These are phyloP conservation scores for Epirrhoe tristata DNA, from an alignment of 2,888 invertebrate species.

Conservation along the genomic window DNA sequence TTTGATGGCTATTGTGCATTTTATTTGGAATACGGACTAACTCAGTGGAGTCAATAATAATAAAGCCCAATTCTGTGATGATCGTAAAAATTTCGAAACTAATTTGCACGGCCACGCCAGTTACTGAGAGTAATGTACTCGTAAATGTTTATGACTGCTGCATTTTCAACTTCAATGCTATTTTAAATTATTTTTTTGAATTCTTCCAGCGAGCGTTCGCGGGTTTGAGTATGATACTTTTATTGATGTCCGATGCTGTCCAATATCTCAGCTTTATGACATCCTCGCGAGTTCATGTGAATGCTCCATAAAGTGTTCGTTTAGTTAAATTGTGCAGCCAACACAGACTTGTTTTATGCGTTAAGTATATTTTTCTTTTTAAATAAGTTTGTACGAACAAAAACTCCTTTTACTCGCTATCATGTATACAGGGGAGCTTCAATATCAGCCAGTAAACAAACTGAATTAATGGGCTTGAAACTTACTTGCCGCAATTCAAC, in stretches of 20 bases:
- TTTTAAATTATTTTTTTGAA: slow-evolving; percentile 74
- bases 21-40: slow-evolving; percentile 17
- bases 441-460: slow-evolving; percentile 53
- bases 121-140: slow-evolving; percentile 81
- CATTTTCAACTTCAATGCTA: slow-evolving; percentile 69
- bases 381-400: slow-evolving; percentile 8
- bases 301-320: slow-evolving; percentile 47
- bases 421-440: slow-evolving; percentile 3
- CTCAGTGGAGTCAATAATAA: slow-evolving; percentile 42
- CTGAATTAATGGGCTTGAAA: slow-evolving; percentile 67
- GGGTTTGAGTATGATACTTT: slow-evolving; percentile 58
- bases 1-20: slow-evolving; percentile 51
- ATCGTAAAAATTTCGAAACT: slow-evolving; percentile 58
- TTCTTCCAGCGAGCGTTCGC: slow-evolving; percentile 50
- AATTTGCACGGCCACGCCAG: slow-evolving; percentile 70
- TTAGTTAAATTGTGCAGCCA: slow-evolving; percentile 34
- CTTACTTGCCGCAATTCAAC: slow-evolving; percentile 68
- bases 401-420: slow-evolving; percentile 19
- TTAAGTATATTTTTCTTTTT: slow-evolving; percentile 15
- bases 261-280: slow-evolving; percentile 69
- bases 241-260: slow-evolving; percentile 64
- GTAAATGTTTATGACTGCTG: slow-evolving; percentile 81
- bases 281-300: slow-evolving; percentile 53
- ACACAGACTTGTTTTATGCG: slow-evolving; percentile 18
- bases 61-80: slow-evolving; percentile 49